Evolutionary conservation across 2,888 invertebrate genomes (phyloP), one percentile per base, ranked within the genome.

Genomic region (Scaptomyza parva): DNA sequence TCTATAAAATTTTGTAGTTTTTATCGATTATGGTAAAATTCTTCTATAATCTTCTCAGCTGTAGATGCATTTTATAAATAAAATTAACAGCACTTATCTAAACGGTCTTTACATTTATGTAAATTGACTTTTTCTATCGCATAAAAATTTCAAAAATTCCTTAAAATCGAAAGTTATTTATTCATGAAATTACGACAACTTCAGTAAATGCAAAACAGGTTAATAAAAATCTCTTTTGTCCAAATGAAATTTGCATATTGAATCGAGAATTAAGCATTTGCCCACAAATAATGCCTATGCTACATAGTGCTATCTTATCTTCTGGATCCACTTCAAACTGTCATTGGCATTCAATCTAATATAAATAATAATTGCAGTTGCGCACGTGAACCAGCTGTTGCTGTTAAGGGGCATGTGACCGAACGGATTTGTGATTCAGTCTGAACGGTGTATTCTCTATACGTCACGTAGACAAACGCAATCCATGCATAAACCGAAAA

Each of bases 391-490:
- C 14, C 57, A 48, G 64, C 52, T 52, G 35, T 37, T 37, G 33
- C 14, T 37, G 17, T 9, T 18, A 12, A 18, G 5, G 18, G n/a
- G 37, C 37, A 37, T 17, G 17, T 17, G 17, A 9, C 9, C 45
- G n/a, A n/a, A 9, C 18, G 45, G 24, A 37, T 14, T n/a, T 50
- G 59, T 73, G 75, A 65, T 47, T 66, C 48, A 63, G 47, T 33
- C 28, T 7, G 3, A 41, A 55, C 58, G 67, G 78, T 64, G 67
- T 84, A 86, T 83, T 83, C 66, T 71, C 72, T 26, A 79, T 80
- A 70, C 81, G 73, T 80, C 80, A 80, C 87, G 87, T 80, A 80
- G 80, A 61, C 73, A 86, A 44, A 40, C 6, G 22, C 43, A 40
- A 52, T 26, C 30, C 14, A 53, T 50, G 48, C 44, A 59, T 48